These are phyloP conservation scores for Anthopleura sola DNA, from an alignment of 64 coral and sea anemone genomes.

Conservation along the genomic window DNA sequence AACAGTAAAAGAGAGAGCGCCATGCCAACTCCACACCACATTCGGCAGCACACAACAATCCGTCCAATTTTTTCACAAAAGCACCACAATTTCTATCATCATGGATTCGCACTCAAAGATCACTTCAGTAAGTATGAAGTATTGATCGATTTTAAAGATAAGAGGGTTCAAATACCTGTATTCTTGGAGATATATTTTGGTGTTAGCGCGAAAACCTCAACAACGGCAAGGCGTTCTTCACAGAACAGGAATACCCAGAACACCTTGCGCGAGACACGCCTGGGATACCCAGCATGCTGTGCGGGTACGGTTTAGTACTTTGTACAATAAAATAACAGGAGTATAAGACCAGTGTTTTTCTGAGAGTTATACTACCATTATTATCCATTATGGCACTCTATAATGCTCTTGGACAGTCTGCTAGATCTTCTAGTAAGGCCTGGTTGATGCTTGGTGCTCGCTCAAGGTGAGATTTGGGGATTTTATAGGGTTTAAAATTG, in stretches of 20 bases:
- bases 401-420: not conserved
- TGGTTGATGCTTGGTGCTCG: conserved; percentile 7
- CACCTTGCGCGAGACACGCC: not conserved
- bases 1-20: not conserved
- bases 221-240: conserved; percentile 32
- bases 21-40: not conserved
- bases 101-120: not conserved
- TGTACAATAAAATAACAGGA: not conserved
- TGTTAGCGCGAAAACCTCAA: not conserved
- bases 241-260: not conserved
- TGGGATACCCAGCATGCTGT: not conserved
- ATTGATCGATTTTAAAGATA: not conserved
- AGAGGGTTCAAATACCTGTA: not conserved
- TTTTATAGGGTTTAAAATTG: not conserved
- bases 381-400: not conserved
- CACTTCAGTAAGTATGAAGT: not conserved
- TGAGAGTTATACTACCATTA: not conserved
- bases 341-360: not conserved
- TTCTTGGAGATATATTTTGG: not conserved
- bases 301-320: not conserved
- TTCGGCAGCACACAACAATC: not conserved
- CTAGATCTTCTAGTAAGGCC: not conserved
- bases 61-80: not conserved
- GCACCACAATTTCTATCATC: not conserved
- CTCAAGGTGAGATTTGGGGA: not conserved